Percentiles rank a stretch among this genome's conserved stretches.
These are phyloP conservation scores for Thryonomys swinderianus DNA, from an alignment of 2,113 vertebrate genomes.

Conservation along the genomic window DNA sequence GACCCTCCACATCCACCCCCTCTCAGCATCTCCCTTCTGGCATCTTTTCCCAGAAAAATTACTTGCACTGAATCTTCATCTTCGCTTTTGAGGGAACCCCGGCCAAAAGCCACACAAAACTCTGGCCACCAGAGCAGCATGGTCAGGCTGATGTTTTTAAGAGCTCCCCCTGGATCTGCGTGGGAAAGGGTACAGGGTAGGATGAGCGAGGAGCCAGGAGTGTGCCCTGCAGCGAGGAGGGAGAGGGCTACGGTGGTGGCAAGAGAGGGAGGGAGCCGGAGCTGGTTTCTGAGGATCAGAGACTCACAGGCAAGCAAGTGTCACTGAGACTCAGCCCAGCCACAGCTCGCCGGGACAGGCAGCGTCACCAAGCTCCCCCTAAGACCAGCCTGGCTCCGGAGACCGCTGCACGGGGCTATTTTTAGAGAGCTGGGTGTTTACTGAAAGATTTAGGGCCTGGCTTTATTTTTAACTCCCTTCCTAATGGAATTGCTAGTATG, in stretches of 20 bases:
- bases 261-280: background rate
- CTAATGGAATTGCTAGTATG: background rate
- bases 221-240: background rate
- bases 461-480: constrained; percentile 76
- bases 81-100: background rate
- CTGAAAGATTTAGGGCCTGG: constrained; percentile 54
- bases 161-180: background rate
- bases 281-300: background rate
- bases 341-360: background rate
- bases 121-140: accelerated
- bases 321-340: background rate
- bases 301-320: background rate
- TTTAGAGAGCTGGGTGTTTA: constrained; percentile 74
- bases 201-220: background rate
- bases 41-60: background rate
- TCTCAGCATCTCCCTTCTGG: background rate
- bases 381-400: background rate
- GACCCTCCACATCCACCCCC: too few relatives aligned
- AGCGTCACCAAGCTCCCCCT: background rate
- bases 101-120: background rate
- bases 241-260: background rate
- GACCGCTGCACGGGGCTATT: constrained; percentile 52
- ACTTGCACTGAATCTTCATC: background rate
- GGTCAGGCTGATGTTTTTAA: background rate
- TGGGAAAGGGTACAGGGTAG: background rate